Conservation (phyloP, 2,888 invertebrate genomes). For the Campoletis raptor region DNA sequence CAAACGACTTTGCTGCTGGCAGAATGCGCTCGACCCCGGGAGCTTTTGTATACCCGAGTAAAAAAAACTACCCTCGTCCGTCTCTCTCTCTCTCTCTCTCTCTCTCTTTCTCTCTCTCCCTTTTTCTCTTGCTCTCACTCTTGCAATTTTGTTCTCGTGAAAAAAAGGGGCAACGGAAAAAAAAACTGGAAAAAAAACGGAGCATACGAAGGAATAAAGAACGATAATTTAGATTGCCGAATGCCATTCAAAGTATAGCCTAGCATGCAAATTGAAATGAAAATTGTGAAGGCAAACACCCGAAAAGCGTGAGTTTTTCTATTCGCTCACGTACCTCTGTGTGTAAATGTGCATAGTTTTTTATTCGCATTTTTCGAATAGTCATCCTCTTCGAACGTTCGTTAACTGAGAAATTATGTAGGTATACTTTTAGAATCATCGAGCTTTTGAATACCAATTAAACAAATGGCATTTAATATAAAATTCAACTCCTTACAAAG, state of each 20-base stretch:
- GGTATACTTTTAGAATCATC: not conserved
- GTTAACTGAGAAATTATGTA: not conserved
- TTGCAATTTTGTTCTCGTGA: constrained; percentile 48
- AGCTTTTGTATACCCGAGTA: constrained; percentile 53
- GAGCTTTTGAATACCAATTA: not conserved
- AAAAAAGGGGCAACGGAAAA: constrained; percentile 39
- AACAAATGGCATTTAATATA: not conserved
- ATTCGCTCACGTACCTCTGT: not conserved
- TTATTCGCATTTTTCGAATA: constrained; percentile 12
- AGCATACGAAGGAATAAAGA: constrained; percentile 54
- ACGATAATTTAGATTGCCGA: constrained; percentile 60
- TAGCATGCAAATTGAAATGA: constrained; percentile 45
- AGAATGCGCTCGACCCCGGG: constrained; percentile 39
- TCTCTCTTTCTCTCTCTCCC: not conserved
- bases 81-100: constrained; percentile 30
- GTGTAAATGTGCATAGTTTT: not conserved
- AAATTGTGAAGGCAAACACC: constrained; percentile 29
- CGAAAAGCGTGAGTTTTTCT: constrained; percentile 21
- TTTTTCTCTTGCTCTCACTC: not conserved
- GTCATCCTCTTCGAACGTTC: constrained; percentile 9
- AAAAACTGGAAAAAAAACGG: constrained; percentile 20
- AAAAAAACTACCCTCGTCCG: constrained; percentile 35
- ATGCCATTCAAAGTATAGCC: constrained; percentile 45
- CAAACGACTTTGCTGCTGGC: constrained; percentile 61
- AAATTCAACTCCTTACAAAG: not conserved